Base-by-base conservation (phyloP, 2,888 invertebrate genomes). In the Macrosoma leucophasiata region DNA sequence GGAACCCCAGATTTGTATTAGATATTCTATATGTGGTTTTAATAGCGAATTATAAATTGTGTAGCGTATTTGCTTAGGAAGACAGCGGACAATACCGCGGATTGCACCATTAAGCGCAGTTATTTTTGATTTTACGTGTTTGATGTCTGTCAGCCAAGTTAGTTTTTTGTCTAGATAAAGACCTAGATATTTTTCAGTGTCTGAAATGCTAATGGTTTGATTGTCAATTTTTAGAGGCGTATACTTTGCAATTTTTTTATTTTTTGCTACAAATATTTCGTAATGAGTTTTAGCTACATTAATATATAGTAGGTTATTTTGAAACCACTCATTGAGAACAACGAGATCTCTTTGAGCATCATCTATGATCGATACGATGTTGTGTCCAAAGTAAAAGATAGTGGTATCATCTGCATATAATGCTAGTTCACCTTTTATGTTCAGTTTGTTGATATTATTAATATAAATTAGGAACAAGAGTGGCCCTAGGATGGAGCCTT, bases 361-460 rank as follows among this genome's bases (percentile, higher is more conserved):
- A 24, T 6, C 3, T 2, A 36, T 23, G 3, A 42, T 26, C 6
- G 14, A 4, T 3, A 35, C 8, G 2, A 43, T 39, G 10, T 10
- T 21, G 10, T 29, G n/a, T 4, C 43, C 43, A 30, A 34, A 44
- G 11, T 45, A 41, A 14, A 44, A 48, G 9, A 45, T 18, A 19
- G 39, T 29, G 4, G 44, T 47, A 19, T 47, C 39, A 22, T 44
- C 47, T 1, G 42, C 44, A 22, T 39, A 47, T 3, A 47, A 10
- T 5, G 35, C 39, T 4, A 43, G 2, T 12, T 46, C 20, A 3
- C 39, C 40, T 2, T 20, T 12, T 8, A 46, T 11, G 3, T 27
- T 35, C 4, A 42, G 6, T 1, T 29, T 17, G 8, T 26, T 7
- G 7, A 41, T 35, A 14, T 25, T 32, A 18, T 41, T 45, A 1